These are phyloP conservation scores for Acomys russatus DNA, from an alignment of 2,797 vertebrate genomes.

Conservation along the genomic window DNA sequence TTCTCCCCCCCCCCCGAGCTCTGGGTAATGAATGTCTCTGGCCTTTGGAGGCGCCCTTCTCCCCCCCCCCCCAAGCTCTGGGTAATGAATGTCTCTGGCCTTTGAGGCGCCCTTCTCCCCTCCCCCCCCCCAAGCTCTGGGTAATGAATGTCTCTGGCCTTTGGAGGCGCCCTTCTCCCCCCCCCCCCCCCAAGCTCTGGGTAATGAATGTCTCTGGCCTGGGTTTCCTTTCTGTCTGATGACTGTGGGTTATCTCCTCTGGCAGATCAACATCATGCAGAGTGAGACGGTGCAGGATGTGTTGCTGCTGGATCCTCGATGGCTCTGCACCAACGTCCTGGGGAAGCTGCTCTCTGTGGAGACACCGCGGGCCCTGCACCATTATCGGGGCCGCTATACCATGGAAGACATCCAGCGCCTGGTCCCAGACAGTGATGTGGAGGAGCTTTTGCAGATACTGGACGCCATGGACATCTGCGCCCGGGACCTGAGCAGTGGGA, in stretches of 20 bases:
- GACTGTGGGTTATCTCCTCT: constrained; percentile 7
- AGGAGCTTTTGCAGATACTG: constrained; percentile 97
- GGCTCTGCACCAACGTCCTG: constrained; percentile 96
- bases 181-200: background rate
- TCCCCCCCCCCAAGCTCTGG: background rate
- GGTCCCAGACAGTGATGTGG: constrained; percentile 96
- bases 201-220: background rate
- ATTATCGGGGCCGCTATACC: constrained; percentile 98
- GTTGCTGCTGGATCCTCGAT: constrained; percentile 97
- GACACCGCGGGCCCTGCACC: constrained; percentile 97
- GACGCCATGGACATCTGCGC: constrained; percentile 99
- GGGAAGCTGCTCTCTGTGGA: constrained; percentile 96
- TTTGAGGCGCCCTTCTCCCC: too few relatives aligned
- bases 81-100: background rate
- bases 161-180: too few relatives aligned
- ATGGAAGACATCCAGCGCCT: constrained; percentile 96
- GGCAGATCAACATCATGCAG: constrained; percentile 98
- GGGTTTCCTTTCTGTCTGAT: background rate
- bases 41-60: too few relatives aligned
- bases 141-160: background rate
- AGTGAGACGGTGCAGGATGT: constrained; percentile 99
- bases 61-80: background rate
- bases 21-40: background rate
- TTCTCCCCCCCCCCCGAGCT: background rate
- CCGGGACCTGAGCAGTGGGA: constrained; percentile 94